A percentile compares a stretch with the other conserved stretches of the same genome.
These are phyloP conservation scores for Ctenomys sociabilis DNA, from an alignment of 2,113 vertebrate species.

Conservation along the genomic window DNA sequence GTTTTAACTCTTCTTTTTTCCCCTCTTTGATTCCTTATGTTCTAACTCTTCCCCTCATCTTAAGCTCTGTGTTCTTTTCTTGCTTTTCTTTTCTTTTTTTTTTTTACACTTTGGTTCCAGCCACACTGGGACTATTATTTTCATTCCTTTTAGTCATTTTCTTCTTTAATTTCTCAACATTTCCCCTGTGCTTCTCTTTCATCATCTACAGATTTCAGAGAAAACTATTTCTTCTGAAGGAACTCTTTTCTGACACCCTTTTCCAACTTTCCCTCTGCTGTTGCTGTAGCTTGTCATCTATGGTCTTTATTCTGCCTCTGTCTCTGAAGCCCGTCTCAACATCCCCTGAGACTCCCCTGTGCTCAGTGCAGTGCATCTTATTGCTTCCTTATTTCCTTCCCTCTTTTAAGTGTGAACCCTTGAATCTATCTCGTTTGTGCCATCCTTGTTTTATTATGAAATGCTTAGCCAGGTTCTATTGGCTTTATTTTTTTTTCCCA, in stretches of 20 bases:
- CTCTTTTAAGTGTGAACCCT: not conserved
- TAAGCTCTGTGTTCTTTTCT: not conserved
- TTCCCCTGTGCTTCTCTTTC: not conserved
- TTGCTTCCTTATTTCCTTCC: not conserved
- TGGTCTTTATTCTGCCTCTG: not conserved
- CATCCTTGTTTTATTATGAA: not conserved
- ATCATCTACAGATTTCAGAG: not conserved
- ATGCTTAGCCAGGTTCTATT: not conserved
- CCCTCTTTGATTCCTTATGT: not conserved
- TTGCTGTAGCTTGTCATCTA: not conserved
- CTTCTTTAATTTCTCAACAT: not conserved
- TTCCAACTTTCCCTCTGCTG: not conserved
- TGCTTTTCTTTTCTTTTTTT: not conserved
- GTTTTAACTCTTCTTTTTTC: not conserved
- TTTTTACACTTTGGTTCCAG: not conserved
- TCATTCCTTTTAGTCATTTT: not conserved
- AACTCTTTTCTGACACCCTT: not conserved
- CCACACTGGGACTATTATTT: not conserved
- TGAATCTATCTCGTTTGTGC: not conserved
- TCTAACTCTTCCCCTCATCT: not conserved
- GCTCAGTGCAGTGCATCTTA: not conserved
- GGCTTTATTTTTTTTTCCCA: not conserved
- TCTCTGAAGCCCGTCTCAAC: not conserved
- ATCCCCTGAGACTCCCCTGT: too few relatives aligned
- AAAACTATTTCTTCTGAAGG: slow-evolving; percentile 1